Evolutionary conservation across 2,888 invertebrate genomes (phyloP).

Genomic region (Lasius fuliginosus): DNA sequence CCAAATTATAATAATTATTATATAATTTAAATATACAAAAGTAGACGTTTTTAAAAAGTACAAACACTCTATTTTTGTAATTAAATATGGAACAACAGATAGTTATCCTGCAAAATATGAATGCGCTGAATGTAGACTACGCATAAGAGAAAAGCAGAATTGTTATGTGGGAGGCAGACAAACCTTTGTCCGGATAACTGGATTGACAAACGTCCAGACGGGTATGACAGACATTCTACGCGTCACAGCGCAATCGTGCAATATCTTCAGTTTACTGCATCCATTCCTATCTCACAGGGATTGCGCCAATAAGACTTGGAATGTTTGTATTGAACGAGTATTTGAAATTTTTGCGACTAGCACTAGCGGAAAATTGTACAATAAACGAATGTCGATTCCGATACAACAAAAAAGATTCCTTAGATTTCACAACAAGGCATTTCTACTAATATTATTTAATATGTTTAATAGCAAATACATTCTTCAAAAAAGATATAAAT

Average conservation of each 20-base stretch:
- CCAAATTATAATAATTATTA: not conserved
- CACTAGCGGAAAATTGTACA: not conserved
- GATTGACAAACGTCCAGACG: conserved; percentile 34
- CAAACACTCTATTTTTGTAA: not conserved
- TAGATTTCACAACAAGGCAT: not conserved
- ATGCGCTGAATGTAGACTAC: not conserved
- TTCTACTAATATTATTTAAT: not conserved
- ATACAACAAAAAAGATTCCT: not conserved
- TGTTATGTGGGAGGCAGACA: not conserved
- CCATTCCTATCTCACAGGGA: not conserved
- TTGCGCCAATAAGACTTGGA: not conserved
- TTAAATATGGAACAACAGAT: not conserved
- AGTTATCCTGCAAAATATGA: not conserved
- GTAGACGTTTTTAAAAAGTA: not conserved
- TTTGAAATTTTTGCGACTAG: conserved; percentile 24
- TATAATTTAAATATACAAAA: not conserved
- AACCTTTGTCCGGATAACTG: conserved; percentile 28
- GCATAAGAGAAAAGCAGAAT: not conserved
- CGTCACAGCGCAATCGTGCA: conserved; percentile 63
- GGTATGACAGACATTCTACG: conserved; percentile 23
- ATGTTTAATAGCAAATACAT: not conserved
- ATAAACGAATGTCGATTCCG: not conserved
- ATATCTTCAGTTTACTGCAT: conserved; percentile 48
- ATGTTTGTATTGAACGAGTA: conserved; percentile 17
- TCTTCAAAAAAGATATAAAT: not conserved